These are phyloP conservation scores for Andrena fulva DNA, from an alignment of 2,888 invertebrate genomes.

Conservation along the genomic window DNA sequence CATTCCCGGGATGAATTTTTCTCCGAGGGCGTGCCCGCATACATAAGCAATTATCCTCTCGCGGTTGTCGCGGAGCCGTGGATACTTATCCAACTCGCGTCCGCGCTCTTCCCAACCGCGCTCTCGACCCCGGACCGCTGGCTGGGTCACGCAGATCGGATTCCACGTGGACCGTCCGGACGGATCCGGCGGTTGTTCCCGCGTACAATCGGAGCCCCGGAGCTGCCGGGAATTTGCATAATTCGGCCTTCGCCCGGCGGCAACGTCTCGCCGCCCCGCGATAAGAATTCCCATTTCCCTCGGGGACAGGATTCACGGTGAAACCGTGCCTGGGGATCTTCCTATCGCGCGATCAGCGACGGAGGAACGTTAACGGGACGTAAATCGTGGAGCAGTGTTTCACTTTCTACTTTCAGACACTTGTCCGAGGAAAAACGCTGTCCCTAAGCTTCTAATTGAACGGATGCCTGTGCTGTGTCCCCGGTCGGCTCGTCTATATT, in stretches of 20 bases:
- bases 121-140: not conserved
- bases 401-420: slow-evolving; percentile 40
- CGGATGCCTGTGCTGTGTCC: no score
- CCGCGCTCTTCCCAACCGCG: not conserved
- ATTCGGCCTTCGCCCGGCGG: slow-evolving; percentile 23
- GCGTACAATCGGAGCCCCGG: not conserved
- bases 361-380: slow-evolving; percentile 25
- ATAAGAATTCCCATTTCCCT: slow-evolving; percentile 45
- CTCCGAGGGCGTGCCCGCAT: slow-evolving; percentile 65
- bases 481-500: no score
- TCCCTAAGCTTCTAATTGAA: not conserved
- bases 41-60: slow-evolving; percentile 65
- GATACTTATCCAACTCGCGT: not conserved
- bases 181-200: not conserved
- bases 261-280: not conserved
- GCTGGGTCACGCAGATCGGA: slow-evolving; percentile 37
- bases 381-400: slow-evolving; percentile 24
- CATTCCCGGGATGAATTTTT: slow-evolving; percentile 66
- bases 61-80: slow-evolving; percentile 46
- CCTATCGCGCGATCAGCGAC: slow-evolving; percentile 25
- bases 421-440: not conserved
- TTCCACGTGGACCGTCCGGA: slow-evolving; percentile 13
- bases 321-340: slow-evolving; percentile 7
- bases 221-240: slow-evolving; percentile 57
- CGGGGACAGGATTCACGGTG: slow-evolving; percentile 13